These are phyloP conservation scores for Ctenodactylus gundi DNA, from an alignment of 2,113 vertebrate genomes.

Conservation along the genomic window DNA sequence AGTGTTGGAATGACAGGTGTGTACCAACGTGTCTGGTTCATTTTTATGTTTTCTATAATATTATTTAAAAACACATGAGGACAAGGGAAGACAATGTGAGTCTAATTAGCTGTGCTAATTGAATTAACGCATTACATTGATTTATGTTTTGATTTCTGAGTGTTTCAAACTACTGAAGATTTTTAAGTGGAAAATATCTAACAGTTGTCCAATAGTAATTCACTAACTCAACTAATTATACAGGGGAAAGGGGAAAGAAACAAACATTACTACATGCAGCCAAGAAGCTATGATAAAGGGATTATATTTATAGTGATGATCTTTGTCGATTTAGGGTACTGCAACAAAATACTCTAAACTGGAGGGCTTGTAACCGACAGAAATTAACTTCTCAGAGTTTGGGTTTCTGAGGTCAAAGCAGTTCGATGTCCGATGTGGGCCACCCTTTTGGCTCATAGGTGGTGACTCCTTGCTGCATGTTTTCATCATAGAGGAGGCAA, in stretches of 20 bases:
- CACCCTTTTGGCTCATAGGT: not conserved
- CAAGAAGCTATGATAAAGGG: not conserved
- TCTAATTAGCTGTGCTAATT: not conserved
- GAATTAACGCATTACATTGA: not conserved
- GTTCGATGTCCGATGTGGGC: not conserved
- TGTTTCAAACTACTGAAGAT: too few relatives aligned
- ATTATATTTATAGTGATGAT: not conserved
- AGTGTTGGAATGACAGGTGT: too few relatives aligned
- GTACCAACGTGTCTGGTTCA: too few relatives aligned
- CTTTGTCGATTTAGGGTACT: not conserved
- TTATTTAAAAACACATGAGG: not conserved
- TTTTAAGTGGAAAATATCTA: not conserved
- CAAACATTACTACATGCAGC: not conserved
- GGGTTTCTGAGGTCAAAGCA: too few relatives aligned
- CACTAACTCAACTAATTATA: not conserved
- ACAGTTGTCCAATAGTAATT: not conserved
- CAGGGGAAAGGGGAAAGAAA: not conserved
- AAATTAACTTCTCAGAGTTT: not conserved
- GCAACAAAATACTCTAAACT: not conserved
- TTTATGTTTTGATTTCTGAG: too few relatives aligned
- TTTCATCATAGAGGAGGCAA: too few relatives aligned
- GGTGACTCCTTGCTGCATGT: not conserved
- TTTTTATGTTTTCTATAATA: not conserved
- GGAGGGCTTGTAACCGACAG: not conserved
- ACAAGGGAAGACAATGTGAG: not conserved